Conservation (phyloP, 2,797 vertebrate genomes). For the Kryptolebias ocellatus region DNA sequence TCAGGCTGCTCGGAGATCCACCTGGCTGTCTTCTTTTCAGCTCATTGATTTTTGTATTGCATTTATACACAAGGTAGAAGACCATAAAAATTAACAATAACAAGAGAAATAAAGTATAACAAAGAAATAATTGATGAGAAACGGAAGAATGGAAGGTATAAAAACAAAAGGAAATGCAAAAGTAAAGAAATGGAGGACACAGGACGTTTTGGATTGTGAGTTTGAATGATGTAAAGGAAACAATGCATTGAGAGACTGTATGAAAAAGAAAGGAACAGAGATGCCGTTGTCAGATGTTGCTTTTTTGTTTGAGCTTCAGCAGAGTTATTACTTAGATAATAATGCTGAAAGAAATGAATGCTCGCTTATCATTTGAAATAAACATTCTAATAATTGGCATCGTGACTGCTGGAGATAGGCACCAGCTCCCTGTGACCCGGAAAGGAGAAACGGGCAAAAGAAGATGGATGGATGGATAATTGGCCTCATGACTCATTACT, state of each 20-base stretch:
- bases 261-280: neutral
- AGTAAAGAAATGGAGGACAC: too few relatives aligned
- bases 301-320: neutral
- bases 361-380: too few relatives aligned
- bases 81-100: neutral
- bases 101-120: neutral
- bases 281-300: neutral
- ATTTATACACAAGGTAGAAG: neutral
- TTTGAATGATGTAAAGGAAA: neutral
- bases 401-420: too few relatives aligned
- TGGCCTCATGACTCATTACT: too few relatives aligned
- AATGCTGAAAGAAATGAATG: neutral
- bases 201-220: too few relatives aligned
- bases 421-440: too few relatives aligned
- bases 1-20: slow-evolving; percentile 4
- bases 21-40: neutral
- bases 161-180: neutral
- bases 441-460: too few relatives aligned
- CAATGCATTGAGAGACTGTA: neutral
- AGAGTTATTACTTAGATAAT: neutral
- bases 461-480: too few relatives aligned
- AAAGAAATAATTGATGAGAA: neutral
- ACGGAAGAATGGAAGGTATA: neutral
- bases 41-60: slow-evolving; percentile 5
- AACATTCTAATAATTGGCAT: too few relatives aligned